phyloP scores from a whole-genome alignment of 2,888 invertebrate genomes.

The Apamea crenata region DNA sequence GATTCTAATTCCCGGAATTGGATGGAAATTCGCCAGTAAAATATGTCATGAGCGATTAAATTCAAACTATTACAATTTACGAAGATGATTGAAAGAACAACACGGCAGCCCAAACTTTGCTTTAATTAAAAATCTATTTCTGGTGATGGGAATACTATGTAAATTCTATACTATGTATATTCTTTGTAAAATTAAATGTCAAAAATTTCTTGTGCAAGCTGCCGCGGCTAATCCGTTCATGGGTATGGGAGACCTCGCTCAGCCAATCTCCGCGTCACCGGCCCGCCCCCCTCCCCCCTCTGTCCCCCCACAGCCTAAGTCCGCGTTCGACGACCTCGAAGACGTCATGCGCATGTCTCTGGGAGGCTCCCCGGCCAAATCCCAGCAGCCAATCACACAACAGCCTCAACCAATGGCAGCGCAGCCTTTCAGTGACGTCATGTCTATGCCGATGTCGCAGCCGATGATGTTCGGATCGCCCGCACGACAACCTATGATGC shows the following conservation, averaged over 20 bases:
- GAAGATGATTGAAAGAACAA: conserved; percentile 31
- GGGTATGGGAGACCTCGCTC: conserved; percentile 90
- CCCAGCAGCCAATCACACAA: conserved; percentile 81
- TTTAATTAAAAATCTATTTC: conserved; percentile 63
- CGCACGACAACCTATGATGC: conserved; percentile 86
- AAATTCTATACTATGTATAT: conserved; percentile 52
- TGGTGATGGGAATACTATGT: conserved; percentile 67
- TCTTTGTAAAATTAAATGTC: conserved; percentile 65
- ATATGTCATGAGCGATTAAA: background rate
- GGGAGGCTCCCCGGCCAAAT: conserved; percentile 91
- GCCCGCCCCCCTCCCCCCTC: conserved; percentile 89
- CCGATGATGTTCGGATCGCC: conserved; percentile 87
- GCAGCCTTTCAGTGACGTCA: conserved; percentile 83
- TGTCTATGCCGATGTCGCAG: conserved; percentile 82
- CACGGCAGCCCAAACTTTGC: conserved; percentile 66
- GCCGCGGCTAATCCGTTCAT: conserved; percentile 92
- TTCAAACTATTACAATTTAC: background rate
- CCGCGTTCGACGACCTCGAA: conserved; percentile 92
- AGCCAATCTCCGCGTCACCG: conserved; percentile 85
- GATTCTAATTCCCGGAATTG: background rate
- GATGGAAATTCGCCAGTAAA: background rate
- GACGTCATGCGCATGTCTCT: conserved; percentile 93
- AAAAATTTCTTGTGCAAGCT: conserved; percentile 84
- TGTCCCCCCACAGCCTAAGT: conserved; percentile 88
- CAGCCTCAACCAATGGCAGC: conserved; percentile 83